These are phyloP conservation scores for Philypnodon macrostomus DNA, from an alignment of 2,797 vertebrate genomes.

Conservation along the genomic window DNA sequence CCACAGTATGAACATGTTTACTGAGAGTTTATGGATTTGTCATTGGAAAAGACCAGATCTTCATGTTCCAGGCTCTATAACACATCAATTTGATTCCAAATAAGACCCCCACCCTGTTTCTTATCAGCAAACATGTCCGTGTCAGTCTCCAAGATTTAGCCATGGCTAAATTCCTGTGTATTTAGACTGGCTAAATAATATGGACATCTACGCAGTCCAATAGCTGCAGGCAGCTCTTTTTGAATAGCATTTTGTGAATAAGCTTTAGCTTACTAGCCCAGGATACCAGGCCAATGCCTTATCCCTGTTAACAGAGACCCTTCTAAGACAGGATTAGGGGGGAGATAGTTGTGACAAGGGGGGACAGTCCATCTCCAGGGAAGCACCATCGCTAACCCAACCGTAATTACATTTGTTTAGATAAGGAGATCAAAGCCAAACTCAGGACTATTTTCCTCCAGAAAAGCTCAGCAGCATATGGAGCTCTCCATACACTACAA, in stretches of 20 bases:
- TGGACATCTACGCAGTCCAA: constrained; percentile 76
- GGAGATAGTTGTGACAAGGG: constrained; percentile 89
- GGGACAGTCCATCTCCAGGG: constrained; percentile 88
- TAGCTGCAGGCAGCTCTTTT: constrained; percentile 85
- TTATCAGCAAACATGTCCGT: constrained; percentile 78
- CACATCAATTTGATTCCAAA: constrained; percentile 76
- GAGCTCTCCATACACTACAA: constrained; percentile 5
- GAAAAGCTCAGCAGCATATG: constrained; percentile 31
- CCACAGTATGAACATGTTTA: constrained; percentile 61
- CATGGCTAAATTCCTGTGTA: constrained; percentile 78
- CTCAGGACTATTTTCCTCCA: constrained; percentile 49
- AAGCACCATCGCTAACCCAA: constrained; percentile 73
- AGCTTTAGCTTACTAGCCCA: constrained; percentile 84
- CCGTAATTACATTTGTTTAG: constrained; percentile 86
- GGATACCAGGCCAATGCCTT: constrained; percentile 84
- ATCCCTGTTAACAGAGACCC: constrained; percentile 97
- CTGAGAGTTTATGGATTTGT: constrained; percentile 74
- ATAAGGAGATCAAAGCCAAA: constrained; percentile 76
- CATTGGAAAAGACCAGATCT: constrained; percentile 71
- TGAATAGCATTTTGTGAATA: constrained; percentile 84
- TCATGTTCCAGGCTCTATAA: constrained; percentile 71
- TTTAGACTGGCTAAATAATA: constrained; percentile 79
- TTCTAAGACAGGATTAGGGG: constrained; percentile 94
- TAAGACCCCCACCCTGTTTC: constrained; percentile 64
- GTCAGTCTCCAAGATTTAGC: constrained; percentile 79